Conservation (phyloP, 2,113 vertebrate genomes). For the Ceuthmochares aereus region DNA sequence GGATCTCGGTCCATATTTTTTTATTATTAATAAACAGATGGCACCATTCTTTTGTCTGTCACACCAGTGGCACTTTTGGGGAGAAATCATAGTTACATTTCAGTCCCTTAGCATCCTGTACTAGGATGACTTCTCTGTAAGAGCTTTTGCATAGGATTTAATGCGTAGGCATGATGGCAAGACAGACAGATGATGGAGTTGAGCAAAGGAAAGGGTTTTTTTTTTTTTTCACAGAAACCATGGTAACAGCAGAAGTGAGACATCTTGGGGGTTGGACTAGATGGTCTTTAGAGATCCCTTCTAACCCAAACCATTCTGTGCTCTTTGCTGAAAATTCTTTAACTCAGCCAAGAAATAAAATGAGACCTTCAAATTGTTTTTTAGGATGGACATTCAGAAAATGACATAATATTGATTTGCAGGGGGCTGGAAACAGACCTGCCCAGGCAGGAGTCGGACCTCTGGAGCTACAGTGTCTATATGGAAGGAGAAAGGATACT, state of each 20-base stretch:
- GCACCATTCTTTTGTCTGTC: not conserved
- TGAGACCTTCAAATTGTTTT: not conserved
- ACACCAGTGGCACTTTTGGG: not conserved
- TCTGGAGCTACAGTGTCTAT: not conserved
- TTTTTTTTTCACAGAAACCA: not conserved
- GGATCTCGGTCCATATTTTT: not conserved
- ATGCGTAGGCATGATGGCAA: not conserved
- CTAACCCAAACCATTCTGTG: not conserved
- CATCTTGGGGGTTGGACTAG: not conserved
- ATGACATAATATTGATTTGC: accelerated
- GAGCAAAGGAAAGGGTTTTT: not conserved
- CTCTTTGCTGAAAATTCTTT: not conserved
- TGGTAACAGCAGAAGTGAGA: not conserved
- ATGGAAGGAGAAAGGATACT: not conserved
- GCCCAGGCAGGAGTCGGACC: not conserved
- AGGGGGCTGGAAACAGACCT: not conserved
- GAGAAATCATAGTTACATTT: not conserved
- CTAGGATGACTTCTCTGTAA: not conserved
- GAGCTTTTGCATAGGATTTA: not conserved
- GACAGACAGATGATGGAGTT: not conserved
- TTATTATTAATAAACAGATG: not conserved
- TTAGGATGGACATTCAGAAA: not conserved
- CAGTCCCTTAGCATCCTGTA: not conserved
- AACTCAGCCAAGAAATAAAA: not conserved
- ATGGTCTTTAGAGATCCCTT: not conserved